These are phyloP conservation scores for Drosophila mimica DNA, from an alignment of 2,888 invertebrate genomes.

Conservation along the genomic window DNA sequence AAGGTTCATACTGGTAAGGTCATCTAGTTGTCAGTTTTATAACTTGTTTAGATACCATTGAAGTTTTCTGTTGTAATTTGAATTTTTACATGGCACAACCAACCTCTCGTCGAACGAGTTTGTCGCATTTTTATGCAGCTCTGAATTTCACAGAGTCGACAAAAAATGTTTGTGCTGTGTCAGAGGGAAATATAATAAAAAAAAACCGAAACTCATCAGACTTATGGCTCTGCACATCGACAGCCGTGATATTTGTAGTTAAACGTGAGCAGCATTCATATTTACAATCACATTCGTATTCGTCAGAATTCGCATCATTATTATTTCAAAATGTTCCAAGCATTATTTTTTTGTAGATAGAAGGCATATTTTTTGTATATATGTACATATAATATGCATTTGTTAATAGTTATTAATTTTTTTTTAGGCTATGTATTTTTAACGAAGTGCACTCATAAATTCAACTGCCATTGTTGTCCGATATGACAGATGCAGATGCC, in stretches of 20 bases:
- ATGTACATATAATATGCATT: constrained; percentile 27
- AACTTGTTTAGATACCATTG: constrained; percentile 14
- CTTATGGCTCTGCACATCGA: constrained; percentile 48
- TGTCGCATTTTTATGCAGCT: constrained; percentile 31
- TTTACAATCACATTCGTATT: constrained; percentile 19
- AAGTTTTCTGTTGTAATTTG: constrained; percentile 19
- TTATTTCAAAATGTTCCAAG: constrained; percentile 13
- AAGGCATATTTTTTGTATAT: not conserved
- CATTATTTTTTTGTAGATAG: constrained; percentile 32
- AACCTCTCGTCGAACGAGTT: not conserved
- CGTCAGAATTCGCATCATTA: constrained; percentile 18
- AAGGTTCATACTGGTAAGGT: not conserved
- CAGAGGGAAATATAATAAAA: constrained; percentile 18
- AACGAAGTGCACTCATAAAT: constrained; percentile 12
- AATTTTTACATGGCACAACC: constrained; percentile 18
- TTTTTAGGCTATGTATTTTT: constrained; percentile 9
- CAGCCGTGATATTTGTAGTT: constrained; percentile 36
- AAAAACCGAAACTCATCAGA: constrained; percentile 56
- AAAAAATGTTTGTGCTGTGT: constrained; percentile 32
- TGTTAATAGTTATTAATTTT: constrained; percentile 25
- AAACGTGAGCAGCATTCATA: constrained; percentile 52
- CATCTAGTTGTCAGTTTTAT: not conserved
- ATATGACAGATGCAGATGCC: constrained; percentile 9
- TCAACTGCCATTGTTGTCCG: constrained; percentile 16
- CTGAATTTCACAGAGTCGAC: constrained; percentile 24